These are phyloP conservation scores for Tethya wilhelma DNA, from an alignment of 37 sponge, comb jelly and placozoan genomes.

Conservation along the genomic window DNA sequence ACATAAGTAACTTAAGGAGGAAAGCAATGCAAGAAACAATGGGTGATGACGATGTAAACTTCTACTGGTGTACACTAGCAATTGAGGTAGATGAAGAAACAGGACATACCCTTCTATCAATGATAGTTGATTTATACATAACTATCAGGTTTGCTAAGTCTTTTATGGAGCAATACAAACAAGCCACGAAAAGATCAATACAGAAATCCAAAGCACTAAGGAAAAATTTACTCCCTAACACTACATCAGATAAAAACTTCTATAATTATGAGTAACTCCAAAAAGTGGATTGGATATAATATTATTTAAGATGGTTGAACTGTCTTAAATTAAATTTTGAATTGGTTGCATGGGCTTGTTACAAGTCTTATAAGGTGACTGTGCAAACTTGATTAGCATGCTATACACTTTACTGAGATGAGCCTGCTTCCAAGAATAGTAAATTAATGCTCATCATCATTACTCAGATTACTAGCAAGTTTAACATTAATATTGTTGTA, in stretches of 20 bases:
- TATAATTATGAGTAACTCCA: not conserved
- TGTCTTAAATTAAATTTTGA: constrained; percentile 1
- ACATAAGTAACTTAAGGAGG: not conserved
- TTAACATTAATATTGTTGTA: too few species aligned
- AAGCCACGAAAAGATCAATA: constrained; percentile 19
- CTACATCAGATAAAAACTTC: not conserved
- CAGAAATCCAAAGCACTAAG: constrained; percentile 49
- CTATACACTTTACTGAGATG: too few species aligned
- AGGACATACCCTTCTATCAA: constrained; percentile 11
- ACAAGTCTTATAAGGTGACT: too few species aligned
- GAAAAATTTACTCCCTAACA: constrained; percentile 6
- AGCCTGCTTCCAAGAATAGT: too few species aligned
- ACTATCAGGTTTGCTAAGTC: constrained; percentile 35
- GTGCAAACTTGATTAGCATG: too few species aligned
- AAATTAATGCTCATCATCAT: too few species aligned
- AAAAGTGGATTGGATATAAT: too few species aligned
- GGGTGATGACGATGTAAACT: constrained; percentile 12
- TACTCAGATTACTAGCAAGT: too few species aligned
- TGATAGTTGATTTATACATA: constrained; percentile 31
- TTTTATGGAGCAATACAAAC: constrained; percentile 49
- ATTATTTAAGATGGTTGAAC: not conserved
- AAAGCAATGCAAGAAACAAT: not conserved
- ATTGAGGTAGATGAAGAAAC: constrained; percentile 17
- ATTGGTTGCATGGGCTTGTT: not conserved
- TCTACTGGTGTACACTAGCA: constrained; percentile 24